Conservation (phyloP, 2,888 invertebrate species). For the Spilosoma lubricipeda region DNA sequence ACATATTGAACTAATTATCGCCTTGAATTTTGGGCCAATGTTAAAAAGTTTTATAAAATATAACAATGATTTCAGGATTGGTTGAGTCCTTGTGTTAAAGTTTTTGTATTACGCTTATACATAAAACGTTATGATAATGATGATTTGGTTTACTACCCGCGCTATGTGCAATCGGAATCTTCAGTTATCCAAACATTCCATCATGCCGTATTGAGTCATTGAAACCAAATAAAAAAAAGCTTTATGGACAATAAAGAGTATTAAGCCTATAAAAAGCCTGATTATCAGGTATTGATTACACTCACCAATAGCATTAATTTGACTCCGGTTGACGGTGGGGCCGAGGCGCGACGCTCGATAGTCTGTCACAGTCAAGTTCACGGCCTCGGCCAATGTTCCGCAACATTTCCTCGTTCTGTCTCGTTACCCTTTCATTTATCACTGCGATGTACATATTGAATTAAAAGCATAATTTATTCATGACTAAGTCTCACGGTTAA, state of each 20-base stretch:
- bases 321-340: slow-evolving; percentile 42
- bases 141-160: too few relatives aligned
- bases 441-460: slow-evolving; percentile 48
- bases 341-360: slow-evolving; percentile 60
- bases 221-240: neutral
- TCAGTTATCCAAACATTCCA: neutral
- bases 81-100: neutral
- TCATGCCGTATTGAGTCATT: neutral
- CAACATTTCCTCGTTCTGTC: slow-evolving; percentile 65
- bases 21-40: neutral
- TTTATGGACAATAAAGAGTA: neutral
- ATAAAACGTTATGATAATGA: too few relatives aligned
- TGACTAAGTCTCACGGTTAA: slow-evolving; percentile 34
- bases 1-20: neutral
- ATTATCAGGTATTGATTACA: neutral
- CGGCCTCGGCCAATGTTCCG: slow-evolving; percentile 65
- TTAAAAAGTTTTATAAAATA: neutral
- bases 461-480: slow-evolving; percentile 44
- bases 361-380: slow-evolving; percentile 80
- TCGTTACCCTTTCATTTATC: slow-evolving; percentile 57
- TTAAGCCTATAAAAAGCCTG: neutral
- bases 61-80: neutral
- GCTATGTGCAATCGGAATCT: too few relatives aligned
- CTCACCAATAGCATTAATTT: slow-evolving; percentile 25
- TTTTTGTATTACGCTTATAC: neutral